Conservation (phyloP, 35 echinoderm and acorn worm species). For the Ptychodera flava region DNA sequence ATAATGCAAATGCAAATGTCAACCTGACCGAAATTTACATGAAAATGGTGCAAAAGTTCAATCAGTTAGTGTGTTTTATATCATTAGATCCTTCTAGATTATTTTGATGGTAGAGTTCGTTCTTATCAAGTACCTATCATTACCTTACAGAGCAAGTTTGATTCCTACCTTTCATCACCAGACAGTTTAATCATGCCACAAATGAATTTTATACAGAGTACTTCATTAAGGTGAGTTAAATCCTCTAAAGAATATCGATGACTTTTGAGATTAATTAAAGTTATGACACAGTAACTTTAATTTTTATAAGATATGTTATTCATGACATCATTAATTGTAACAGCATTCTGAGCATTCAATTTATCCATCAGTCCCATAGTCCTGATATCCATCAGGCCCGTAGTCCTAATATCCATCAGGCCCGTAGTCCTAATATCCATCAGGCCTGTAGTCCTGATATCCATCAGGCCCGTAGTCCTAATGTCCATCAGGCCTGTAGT, state of each 20-base stretch:
- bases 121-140: background rate
- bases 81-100: too few relatives aligned
- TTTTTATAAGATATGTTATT: background rate
- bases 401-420: background rate
- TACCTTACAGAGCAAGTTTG: constrained; percentile 72
- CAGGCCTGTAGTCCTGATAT: too few relatives aligned
- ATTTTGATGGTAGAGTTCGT: too few relatives aligned
- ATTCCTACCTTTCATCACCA: constrained; percentile 70
- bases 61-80: too few relatives aligned
- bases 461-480: too few relatives aligned
- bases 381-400: background rate
- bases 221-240: constrained; percentile 54
- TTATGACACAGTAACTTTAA: too few relatives aligned
- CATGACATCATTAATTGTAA: background rate
- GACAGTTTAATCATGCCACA: constrained; percentile 78
- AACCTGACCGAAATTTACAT: too few relatives aligned
- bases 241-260: background rate
- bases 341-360: background rate
- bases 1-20: too few relatives aligned
- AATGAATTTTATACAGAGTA: constrained; percentile 67
- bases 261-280: too few relatives aligned
- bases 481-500: too few relatives aligned
- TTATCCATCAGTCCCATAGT: background rate
- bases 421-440: too few relatives aligned
- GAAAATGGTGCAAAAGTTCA: too few relatives aligned